Conservation (phyloP, 2,888 invertebrate genomes). For the Agrypnus murinus region DNA sequence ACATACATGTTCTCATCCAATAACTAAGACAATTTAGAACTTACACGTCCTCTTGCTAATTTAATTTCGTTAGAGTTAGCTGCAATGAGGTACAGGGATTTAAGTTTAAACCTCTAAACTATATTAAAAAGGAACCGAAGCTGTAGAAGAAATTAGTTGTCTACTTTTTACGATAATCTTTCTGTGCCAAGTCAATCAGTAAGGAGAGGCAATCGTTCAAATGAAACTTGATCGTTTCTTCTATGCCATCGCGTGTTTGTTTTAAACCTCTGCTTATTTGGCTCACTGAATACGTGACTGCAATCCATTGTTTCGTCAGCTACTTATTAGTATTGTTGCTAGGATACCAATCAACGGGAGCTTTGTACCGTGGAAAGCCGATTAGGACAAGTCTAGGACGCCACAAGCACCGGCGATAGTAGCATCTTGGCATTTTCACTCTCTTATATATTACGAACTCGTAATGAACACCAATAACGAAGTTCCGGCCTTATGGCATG, state of each 20-base stretch:
- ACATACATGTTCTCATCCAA: too few relatives aligned
- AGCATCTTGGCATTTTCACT: conserved; percentile 39
- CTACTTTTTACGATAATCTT: conserved; percentile 31
- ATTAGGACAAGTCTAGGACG: conserved; percentile 47
- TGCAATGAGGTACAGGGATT: too few relatives aligned
- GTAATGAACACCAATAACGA: conserved; percentile 47
- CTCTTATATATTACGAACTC: conserved; percentile 43
- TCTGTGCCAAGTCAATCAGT: conserved; percentile 27
- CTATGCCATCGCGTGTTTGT: not conserved
- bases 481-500: conserved; percentile 38
- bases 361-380: conserved; percentile 52
- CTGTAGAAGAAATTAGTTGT: conserved; percentile 19
- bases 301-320: conserved; percentile 51
- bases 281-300: conserved; percentile 49
- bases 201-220: conserved; percentile 14
- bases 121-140: conserved; percentile 15
- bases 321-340: conserved; percentile 55
- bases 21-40: too few relatives aligned
- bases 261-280: conserved; percentile 17
- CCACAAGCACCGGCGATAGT: conserved; percentile 23
- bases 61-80: too few relatives aligned
- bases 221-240: conserved; percentile 11
- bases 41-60: too few relatives aligned
- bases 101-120: not conserved
- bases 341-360: conserved; percentile 50